phyloP scores from a whole-genome alignment of 2,888 invertebrate genomes.

The Athalia rosae region DNA sequence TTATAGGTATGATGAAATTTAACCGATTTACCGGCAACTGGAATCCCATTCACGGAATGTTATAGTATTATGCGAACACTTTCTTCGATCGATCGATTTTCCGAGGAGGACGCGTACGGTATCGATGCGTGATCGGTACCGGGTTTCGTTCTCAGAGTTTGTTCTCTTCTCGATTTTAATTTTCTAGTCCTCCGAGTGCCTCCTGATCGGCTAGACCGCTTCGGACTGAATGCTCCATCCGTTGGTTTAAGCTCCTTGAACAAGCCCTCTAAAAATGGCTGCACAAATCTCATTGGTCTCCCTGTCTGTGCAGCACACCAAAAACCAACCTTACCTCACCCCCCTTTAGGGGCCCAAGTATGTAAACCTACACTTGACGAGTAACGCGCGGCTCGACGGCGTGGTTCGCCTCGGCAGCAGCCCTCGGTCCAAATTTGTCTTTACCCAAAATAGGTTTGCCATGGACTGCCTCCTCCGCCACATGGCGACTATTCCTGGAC shows the following conservation, averaged over 20 bases:
- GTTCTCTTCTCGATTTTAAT: background rate
- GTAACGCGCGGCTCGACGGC: constrained; percentile 35
- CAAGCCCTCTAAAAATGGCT: constrained; percentile 73
- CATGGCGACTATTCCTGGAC: constrained; percentile 72
- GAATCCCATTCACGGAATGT: no score
- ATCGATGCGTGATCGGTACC: no score
- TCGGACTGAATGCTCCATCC: constrained; percentile 69
- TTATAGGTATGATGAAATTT: no score
- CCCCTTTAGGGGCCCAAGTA: constrained; percentile 53
- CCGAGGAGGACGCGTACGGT: no score
- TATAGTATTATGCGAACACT: no score
- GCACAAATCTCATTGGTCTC: constrained; percentile 71
- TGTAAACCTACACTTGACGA: constrained; percentile 73
- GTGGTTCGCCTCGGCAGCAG: constrained; percentile 14
- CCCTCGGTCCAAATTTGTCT: constrained; percentile 86
- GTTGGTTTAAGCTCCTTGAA: constrained; percentile 61
- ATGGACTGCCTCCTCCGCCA: constrained; percentile 66
- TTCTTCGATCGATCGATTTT: no score
- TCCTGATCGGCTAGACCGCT: constrained; percentile 62
- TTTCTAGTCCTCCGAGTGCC: constrained; percentile 19
- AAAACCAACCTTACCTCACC: constrained; percentile 51
- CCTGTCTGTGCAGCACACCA: constrained; percentile 62
- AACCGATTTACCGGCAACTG: no score
- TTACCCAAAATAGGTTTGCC: constrained; percentile 80
- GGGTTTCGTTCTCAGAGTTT: no score